These are phyloP conservation scores for Pararge aegeria DNA, from an alignment of 1,140 invertebrate genomes.

Conservation along the genomic window DNA sequence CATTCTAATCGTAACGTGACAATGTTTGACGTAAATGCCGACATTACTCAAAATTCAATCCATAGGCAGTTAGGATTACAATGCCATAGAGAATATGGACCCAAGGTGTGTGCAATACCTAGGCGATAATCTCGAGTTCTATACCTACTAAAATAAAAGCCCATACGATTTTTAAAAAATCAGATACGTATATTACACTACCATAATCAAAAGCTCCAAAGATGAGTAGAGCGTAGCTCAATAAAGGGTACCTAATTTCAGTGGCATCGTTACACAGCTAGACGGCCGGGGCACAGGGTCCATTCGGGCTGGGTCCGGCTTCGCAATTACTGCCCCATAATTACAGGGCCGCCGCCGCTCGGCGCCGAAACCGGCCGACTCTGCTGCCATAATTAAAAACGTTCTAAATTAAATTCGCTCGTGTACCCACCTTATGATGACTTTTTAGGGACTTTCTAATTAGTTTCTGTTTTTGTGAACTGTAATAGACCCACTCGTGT, in stretches of 20 bases:
- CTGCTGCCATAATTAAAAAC: conserved; percentile 75
- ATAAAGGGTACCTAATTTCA: conserved; percentile 47
- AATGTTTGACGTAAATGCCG: too few species aligned
- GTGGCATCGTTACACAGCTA: conserved; percentile 52
- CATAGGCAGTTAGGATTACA: too few species aligned
- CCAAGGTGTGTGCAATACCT: too few species aligned
- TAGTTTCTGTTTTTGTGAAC: conserved; percentile 66
- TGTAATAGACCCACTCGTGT: conserved; percentile 23
- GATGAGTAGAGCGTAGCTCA: conserved; percentile 6
- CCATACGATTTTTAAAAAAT: not conserved
- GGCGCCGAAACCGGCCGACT: conserved; percentile 69
- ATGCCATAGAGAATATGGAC: too few species aligned
- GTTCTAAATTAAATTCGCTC: conserved; percentile 78
- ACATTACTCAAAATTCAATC: too few species aligned
- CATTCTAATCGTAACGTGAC: too few species aligned
- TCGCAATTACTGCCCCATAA: conserved; percentile 73
- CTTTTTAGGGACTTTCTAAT: conserved; percentile 76
- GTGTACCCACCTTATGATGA: conserved; percentile 72
- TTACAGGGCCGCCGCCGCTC: conserved; percentile 70
- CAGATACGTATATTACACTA: conserved; percentile 3
- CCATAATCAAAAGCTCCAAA: conserved; percentile 15
- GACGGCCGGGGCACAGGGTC: conserved; percentile 36
- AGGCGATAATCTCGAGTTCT: too few species aligned
- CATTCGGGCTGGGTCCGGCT: conserved; percentile 38
- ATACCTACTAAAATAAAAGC: too few species aligned